Evolutionary conservation across 2,113 vertebrate species (phyloP).

Genomic region (Microcebus murinus): DNA sequence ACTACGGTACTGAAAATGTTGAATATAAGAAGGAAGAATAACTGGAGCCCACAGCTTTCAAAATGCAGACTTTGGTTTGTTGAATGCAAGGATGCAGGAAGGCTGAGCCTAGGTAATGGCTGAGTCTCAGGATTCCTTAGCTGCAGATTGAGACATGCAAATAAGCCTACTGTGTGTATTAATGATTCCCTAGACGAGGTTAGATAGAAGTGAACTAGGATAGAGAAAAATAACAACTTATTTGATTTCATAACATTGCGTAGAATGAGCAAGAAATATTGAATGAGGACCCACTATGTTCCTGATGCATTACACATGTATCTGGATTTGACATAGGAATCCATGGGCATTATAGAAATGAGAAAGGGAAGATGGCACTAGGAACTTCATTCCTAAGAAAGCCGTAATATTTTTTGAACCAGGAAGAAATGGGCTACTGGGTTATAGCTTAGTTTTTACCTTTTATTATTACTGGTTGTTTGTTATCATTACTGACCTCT

Average conservation of each 20-base stretch:
- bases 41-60: background rate
- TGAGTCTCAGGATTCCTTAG: background rate
- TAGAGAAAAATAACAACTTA: background rate
- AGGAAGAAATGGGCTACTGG: background rate
- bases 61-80: background rate
- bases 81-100: background rate
- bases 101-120: accelerated
- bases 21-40: background rate
- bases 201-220: background rate
- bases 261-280: background rate
- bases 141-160: background rate
- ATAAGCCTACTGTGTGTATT: background rate
- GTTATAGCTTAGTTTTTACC: background rate
- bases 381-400: background rate
- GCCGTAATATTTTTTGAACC: background rate
- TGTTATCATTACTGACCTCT: background rate
- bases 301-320: background rate
- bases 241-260: background rate
- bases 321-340: background rate
- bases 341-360: background rate
- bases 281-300: background rate
- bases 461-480: background rate
- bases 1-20: background rate
- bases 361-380: background rate
- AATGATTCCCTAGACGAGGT: background rate